Conservation (phyloP, 2,113 vertebrate species). For the Glareola pratincola region DNA sequence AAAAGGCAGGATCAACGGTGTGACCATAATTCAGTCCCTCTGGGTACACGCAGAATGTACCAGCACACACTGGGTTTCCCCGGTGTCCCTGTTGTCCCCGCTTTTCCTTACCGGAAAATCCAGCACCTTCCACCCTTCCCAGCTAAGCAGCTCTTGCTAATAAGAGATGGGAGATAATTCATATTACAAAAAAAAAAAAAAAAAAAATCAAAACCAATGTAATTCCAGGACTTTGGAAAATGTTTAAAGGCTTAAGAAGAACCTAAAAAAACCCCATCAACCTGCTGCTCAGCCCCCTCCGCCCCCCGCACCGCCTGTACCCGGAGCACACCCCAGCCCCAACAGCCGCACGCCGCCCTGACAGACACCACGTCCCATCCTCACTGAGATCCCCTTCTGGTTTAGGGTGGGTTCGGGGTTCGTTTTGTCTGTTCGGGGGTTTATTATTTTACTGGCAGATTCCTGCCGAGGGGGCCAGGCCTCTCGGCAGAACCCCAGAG, state of each 20-base stretch:
- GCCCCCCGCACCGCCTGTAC: background rate
- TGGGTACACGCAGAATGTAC: fast-evolving
- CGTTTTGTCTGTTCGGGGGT: background rate
- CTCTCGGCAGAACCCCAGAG: background rate
- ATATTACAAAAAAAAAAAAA: background rate
- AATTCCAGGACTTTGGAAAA: background rate
- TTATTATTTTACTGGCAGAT: background rate
- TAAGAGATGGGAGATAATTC: background rate
- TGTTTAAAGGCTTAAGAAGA: background rate
- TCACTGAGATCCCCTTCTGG: fast-evolving
- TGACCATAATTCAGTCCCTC: background rate
- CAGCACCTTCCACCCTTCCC: background rate
- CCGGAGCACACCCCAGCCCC: background rate
- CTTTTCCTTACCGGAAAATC: background rate
- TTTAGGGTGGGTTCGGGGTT: background rate
- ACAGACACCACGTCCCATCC: background rate
- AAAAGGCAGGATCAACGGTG: background rate
- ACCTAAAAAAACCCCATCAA: background rate
- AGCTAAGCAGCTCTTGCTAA: background rate
- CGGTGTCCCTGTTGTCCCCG: background rate
- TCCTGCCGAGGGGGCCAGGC: background rate
- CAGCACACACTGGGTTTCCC: background rate
- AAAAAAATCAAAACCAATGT: background rate
- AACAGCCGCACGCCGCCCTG: background rate
- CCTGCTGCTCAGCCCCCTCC: background rate